Evolutionary conservation across 2,797 vertebrate species (phyloP), one percentile per base, ranked within the genome.

Genomic region (Huso huso): DNA sequence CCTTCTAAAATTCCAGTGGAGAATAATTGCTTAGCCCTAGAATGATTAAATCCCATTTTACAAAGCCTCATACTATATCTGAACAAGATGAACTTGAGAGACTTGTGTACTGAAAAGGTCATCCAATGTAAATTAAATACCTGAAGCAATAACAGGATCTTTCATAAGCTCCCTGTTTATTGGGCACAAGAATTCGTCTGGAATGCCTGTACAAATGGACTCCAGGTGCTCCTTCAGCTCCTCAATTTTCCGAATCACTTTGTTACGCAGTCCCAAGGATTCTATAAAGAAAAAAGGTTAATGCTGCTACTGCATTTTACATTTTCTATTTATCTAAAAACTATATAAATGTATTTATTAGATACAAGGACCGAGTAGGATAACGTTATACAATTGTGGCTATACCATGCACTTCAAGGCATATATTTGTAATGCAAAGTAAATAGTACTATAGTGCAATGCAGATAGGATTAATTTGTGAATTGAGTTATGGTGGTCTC

Each of bases 111-210:
- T 58, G 6, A 11, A 58, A n/a, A 58, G 55, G 10, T n/a, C 3
- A n/a, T 11, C 55, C 55, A 58, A 58, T 7, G 15, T 11, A 3
- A 58, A 58, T n/a, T 13, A 11, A 59, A 6, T 81, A 98, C 96
- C 96, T 71, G 96, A 90, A 64, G 95, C 95, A 0, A 98, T 96
- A 78, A 98, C 93, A 0, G 97, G 97, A 8, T 98, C 93, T 64
- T 81, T 93, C 95, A 98, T 97, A 48, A 96, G 79, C 77, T 99
- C 97, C 66, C 93, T 88, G 51, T 94, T 96, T 85, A 99, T 96
- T 8, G 97, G 96, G 76, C 96, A 99, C 53, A 98, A 78, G 75
- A 94, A 98, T 83, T 99, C 96, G 69, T 98, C 95, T 12, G 97
- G 95, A 76, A 90, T 67, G 62, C 83, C 83, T 0, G 78, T 78